Conservation (phyloP, 2,888 invertebrate species). For the Melitaea athalia region DNA sequence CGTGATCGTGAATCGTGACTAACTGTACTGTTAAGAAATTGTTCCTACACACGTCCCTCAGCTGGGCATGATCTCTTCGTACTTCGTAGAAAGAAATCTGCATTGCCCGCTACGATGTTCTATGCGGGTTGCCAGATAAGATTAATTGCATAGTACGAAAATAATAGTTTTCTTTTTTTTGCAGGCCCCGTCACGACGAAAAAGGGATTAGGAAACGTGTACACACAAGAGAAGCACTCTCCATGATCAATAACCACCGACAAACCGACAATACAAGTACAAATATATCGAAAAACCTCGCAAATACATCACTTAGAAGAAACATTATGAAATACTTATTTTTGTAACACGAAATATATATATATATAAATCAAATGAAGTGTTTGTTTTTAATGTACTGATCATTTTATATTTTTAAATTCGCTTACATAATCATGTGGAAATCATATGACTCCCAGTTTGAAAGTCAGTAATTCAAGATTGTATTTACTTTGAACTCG, state of each 20-base stretch:
- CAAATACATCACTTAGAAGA: constrained; percentile 48
- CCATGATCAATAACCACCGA: constrained; percentile 52
- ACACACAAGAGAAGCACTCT: constrained; percentile 76
- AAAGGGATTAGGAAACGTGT: constrained; percentile 74
- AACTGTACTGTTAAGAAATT: no score
- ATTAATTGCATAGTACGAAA: constrained; percentile 30
- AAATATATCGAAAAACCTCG: constrained; percentile 61
- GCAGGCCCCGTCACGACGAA: constrained; percentile 64
- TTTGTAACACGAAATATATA: constrained; percentile 43
- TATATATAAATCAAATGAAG: constrained; percentile 35
- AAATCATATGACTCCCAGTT: no score
- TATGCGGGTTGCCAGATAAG: no score
- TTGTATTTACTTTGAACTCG: background rate
- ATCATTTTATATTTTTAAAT: background rate
- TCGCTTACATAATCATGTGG: background rate
- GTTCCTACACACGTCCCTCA: no score
- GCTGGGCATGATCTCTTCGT: no score
- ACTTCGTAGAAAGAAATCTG: no score
- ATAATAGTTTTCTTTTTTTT: constrained; percentile 52
- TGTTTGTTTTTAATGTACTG: background rate
- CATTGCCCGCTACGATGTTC: no score
- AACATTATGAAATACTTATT: constrained; percentile 39
- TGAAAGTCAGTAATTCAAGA: background rate
- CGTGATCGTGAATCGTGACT: no score
- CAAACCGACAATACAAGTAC: constrained; percentile 53